A percentile compares a stretch with the other conserved stretches of the same genome.
Evolutionary conservation across 2,888 invertebrate species (phyloP).

Genomic region (Lydus trimaculatus): DNA sequence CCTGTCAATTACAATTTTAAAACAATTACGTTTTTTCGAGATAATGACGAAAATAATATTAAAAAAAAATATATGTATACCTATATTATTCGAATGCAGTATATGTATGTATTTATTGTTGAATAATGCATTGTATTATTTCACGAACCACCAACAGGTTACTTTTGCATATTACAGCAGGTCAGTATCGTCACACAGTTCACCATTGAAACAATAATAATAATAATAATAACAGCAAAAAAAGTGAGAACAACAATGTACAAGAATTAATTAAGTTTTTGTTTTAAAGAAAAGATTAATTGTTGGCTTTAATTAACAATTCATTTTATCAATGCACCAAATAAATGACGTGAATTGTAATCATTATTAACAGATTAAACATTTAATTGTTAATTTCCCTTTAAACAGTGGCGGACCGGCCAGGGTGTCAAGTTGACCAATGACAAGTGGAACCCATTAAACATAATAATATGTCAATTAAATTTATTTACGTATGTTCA

Average conservation of each 20-base stretch:
- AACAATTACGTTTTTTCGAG: not conserved
- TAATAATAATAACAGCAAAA: too few species aligned
- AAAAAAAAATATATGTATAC: too few species aligned
- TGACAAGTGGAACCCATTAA: too few species aligned
- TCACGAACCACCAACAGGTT: constrained; percentile 6
- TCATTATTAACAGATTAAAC: not conserved
- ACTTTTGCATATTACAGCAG: constrained; percentile 26
- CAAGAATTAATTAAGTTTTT: constrained; percentile 24
- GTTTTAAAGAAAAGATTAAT: constrained; percentile 21
- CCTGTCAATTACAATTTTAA: not conserved
- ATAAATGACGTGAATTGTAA: not conserved
- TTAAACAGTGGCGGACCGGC: too few species aligned
- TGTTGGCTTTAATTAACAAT: constrained; percentile 16
- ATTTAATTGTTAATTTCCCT: not conserved
- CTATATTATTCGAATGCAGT: not conserved
- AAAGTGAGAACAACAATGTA: not conserved
- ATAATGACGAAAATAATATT: not conserved
- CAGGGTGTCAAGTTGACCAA: too few species aligned
- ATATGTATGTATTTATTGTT: not conserved
- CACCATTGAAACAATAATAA: constrained; percentile 1
- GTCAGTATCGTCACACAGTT: constrained; percentile 28
- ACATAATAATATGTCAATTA: too few species aligned
- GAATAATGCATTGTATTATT: not conserved
- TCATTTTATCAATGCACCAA: not conserved
- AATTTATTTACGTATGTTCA: too few species aligned